phyloP scores from a whole-genome alignment of 2,888 invertebrate genomes.

The Drosophila borealis region DNA sequence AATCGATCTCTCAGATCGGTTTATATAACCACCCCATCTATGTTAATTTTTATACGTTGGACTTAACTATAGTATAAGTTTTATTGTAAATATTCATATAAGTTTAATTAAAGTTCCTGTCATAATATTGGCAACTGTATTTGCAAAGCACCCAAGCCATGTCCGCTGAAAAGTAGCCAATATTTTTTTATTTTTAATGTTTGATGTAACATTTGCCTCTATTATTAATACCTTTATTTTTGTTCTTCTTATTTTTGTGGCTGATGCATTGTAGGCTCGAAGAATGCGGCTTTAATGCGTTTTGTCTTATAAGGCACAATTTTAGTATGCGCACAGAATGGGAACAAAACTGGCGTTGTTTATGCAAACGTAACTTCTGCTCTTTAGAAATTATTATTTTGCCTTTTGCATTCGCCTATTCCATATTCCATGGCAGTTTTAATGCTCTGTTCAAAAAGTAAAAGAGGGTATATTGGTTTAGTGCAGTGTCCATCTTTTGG shows the following conservation, averaged over 20 bases:
- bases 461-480: neutral
- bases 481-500: neutral
- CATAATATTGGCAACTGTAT: too few species aligned
- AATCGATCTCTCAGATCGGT: too few species aligned
- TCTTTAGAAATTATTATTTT: constrained; percentile 77
- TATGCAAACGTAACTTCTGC: constrained; percentile 78
- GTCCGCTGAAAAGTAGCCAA: constrained; percentile 28
- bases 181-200: constrained; percentile 9
- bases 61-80: too few species aligned
- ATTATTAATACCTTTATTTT: neutral
- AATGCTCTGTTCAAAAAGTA: neutral
- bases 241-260: constrained; percentile 4
- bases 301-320: constrained; percentile 52
- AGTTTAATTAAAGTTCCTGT: constrained; percentile 1
- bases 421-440: constrained; percentile 30
- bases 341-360: constrained; percentile 72
- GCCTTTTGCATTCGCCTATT: constrained; percentile 46
- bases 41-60: too few species aligned
- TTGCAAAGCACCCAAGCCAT: neutral
- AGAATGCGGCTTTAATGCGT: constrained; percentile 32
- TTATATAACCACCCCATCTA: too few species aligned
- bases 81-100: neutral
- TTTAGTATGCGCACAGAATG: constrained; percentile 68
- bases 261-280: constrained; percentile 16
- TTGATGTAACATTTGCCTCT: constrained; percentile 4